Percentiles rank a stretch among this genome's conserved stretches.
Evolutionary conservation across 2,888 invertebrate genomes (phyloP).

Genomic region (Hyppa rectilinea): DNA sequence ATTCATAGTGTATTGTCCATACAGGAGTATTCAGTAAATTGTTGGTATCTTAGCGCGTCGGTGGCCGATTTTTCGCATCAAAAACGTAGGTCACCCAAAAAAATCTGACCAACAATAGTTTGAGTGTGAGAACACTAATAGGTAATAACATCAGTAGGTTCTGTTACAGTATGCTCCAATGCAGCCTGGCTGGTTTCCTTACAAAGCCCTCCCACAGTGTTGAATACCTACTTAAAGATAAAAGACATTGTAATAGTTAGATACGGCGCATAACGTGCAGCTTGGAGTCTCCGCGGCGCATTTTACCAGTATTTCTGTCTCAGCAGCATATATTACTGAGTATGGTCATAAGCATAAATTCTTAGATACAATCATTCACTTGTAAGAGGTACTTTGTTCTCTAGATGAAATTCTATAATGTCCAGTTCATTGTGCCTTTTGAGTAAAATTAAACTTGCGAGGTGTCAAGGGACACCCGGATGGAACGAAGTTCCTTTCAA

Average conservation of each 20-base stretch:
- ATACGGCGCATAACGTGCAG: constrained; percentile 24
- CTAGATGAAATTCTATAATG: constrained; percentile 47
- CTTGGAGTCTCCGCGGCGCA: constrained; percentile 2
- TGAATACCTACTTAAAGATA: constrained; percentile 55
- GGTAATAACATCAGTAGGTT: not conserved
- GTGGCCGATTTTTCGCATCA: too few relatives aligned
- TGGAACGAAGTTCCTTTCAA: too few relatives aligned
- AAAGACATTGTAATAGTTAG: constrained; percentile 48
- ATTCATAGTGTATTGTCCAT: not conserved
- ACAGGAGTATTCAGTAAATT: constrained; percentile 15
- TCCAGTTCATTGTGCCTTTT: constrained; percentile 19
- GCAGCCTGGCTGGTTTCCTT: constrained; percentile 4
- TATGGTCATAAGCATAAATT: constrained; percentile 43
- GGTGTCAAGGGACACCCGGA: too few relatives aligned
- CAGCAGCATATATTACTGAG: constrained; percentile 42
- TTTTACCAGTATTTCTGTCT: constrained; percentile 31
- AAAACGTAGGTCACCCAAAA: too few relatives aligned
- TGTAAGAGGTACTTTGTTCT: constrained; percentile 41
- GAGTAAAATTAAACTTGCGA: too few relatives aligned
- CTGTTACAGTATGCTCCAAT: constrained; percentile 1
- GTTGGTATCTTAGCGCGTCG: not conserved
- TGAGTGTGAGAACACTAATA: too few relatives aligned
- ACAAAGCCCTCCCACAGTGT: constrained; percentile 12
- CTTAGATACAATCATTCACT: constrained; percentile 42
- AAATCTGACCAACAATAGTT: too few relatives aligned